Base-by-base conservation (phyloP, 1,140 invertebrate species). In the Cephus cinctus region DNA sequence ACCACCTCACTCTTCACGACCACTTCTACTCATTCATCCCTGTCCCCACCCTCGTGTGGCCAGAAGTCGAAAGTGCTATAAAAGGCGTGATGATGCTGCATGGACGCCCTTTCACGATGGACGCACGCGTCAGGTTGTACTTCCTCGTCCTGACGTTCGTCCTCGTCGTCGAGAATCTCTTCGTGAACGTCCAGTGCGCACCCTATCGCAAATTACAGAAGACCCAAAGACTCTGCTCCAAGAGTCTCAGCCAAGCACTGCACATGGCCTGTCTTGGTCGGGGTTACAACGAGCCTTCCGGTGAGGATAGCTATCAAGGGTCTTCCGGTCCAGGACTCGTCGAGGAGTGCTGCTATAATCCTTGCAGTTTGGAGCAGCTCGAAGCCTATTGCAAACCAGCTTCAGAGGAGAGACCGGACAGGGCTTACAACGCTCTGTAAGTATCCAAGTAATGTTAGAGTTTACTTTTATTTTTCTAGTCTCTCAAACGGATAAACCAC, bases 341-440 rank as follows among this genome's bases (percentile, higher is more conserved):
- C 31, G 68, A 73, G 22, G 69, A 73, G 44, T 73, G 70, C 51
- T 73, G 70, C 45, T 59, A 69, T 21, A 58, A 57, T 12, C 25
- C 54, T 20, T 73, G 70, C 45, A 63, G 47, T 16, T 51, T 52
- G 12, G 45, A 59, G 8, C 64, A 70, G 40, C 60, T 73, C 11
- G 56, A 70, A 19, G 56, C 57, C 31, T 73, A 73, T 46, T 73
- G 70, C 59, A 71, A 65, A 41, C 65, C 61, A 8, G 4, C 47
- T 3, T 18, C 43, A 4, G 43, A 48, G 9, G 47, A 51, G 6
- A 41, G 50, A 30, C 39, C 14, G 1, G 31, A 6, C 14, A 41
- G 22, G 34, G 11, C 50, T 12, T 32, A 22, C 41, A 51, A 42
- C 34, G 49, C 21, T 48, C n/a, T 8, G 25, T 27, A n/a, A 27